These are phyloP conservation scores for Thalassoma bifasciatum DNA, from an alignment of 2,113 vertebrate genomes.

Conservation along the genomic window DNA sequence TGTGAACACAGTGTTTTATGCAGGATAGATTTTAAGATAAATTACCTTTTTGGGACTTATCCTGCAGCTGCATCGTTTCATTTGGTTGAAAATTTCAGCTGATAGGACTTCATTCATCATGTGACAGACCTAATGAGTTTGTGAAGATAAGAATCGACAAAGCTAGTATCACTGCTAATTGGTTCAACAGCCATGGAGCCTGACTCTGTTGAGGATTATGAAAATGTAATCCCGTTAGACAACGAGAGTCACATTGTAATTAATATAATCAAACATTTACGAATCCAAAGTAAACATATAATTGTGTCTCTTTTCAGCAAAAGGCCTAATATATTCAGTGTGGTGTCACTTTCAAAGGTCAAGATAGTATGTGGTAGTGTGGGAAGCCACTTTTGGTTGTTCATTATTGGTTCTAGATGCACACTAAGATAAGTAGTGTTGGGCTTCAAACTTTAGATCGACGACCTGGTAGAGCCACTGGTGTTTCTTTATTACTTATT, in stretches of 20 bases:
- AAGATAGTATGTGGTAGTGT: background rate
- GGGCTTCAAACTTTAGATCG: conserved; percentile 13
- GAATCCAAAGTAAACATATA: background rate
- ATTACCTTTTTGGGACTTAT: background rate
- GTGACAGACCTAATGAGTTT: conserved; percentile 41
- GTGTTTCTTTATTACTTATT: conserved; percentile 13
- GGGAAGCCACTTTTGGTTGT: background rate
- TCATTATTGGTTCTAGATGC: conserved; percentile 19
- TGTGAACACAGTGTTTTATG: background rate
- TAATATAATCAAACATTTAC: conserved; percentile 18
- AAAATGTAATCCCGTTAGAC: conserved; percentile 62
- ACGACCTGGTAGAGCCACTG: conserved; percentile 6
- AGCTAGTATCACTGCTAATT: conserved; percentile 55
- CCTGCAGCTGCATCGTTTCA: background rate
- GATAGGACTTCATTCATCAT: conserved; percentile 42
- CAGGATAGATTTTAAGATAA: conserved; percentile 9
- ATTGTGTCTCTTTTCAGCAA: background rate
- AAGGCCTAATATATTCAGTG: background rate
- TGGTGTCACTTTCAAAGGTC: background rate
- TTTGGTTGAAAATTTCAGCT: conserved; percentile 18
- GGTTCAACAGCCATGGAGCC: conserved; percentile 39
- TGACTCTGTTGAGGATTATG: conserved; percentile 62
- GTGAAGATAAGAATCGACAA: conserved; percentile 60
- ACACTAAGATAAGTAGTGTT: background rate
- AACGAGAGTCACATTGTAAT: conserved; percentile 27